phyloP scores from a whole-genome alignment of 2,113 vertebrate genomes.

The Albula glossodonta region DNA sequence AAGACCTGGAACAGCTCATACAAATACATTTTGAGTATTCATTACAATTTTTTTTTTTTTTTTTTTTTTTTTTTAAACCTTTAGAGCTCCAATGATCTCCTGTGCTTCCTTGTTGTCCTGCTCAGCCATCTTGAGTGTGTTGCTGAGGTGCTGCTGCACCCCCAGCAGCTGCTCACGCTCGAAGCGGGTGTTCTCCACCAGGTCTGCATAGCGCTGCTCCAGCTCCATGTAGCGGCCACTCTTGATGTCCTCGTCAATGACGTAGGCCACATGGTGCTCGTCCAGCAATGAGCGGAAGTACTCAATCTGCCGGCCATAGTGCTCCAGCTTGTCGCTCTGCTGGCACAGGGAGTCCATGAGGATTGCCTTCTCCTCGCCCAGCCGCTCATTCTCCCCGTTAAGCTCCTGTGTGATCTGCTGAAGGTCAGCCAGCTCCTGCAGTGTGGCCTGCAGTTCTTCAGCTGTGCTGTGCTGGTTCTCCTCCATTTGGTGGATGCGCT shows the following conservation, averaged over 20 bases:
- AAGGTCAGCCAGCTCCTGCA: conserved; percentile 90
- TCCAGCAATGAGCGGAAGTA: conserved; percentile 87
- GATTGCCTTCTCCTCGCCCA: conserved; percentile 90
- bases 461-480: conserved; percentile 94
- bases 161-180: conserved; percentile 92
- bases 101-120: conserved; percentile 94
- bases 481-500: conserved; percentile 95
- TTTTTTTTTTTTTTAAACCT: conserved; percentile 51
- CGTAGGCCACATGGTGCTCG: conserved; percentile 83
- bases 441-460: conserved; percentile 91
- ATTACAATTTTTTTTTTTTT: no score
- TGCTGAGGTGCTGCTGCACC: conserved; percentile 93
- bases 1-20: no score
- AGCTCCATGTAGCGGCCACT: conserved; percentile 91
- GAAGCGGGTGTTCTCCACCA: conserved; percentile 87
- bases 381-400: conserved; percentile 91
- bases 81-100: conserved; percentile 84
- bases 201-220: conserved; percentile 89
- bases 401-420: conserved; percentile 94
- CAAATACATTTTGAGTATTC: no score
- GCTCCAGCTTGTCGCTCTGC: conserved; percentile 89
- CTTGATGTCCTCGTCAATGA: conserved; percentile 87
- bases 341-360: conserved; percentile 95
- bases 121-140: conserved; percentile 93
- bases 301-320: conserved; percentile 86